Percentiles rank a stretch among this genome's conserved stretches.
Evolutionary conservation across 2,888 invertebrate genomes (phyloP).

Genomic region (Tetrapedia diversipes): DNA sequence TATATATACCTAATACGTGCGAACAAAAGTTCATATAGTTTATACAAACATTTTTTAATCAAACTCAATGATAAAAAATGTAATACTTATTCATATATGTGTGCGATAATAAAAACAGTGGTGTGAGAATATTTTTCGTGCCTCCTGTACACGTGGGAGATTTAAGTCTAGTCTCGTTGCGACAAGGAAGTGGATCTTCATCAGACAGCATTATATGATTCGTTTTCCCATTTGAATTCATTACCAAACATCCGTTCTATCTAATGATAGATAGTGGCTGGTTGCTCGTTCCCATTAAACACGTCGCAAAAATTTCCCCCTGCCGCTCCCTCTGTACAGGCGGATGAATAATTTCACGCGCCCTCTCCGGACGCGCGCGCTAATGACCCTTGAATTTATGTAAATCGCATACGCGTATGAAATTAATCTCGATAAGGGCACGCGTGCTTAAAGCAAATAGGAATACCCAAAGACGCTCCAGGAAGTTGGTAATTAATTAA

Average conservation of each 20-base stretch:
- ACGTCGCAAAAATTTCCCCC: neutral
- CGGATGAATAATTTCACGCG: slow-evolving; percentile 4
- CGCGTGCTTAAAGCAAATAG: slow-evolving; percentile 26
- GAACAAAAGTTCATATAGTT: too few relatives aligned
- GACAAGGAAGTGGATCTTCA: neutral
- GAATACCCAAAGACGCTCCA: slow-evolving; percentile 21
- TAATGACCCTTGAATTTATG: slow-evolving; percentile 43
- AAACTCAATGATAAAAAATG: too few relatives aligned
- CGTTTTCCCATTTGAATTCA: neutral
- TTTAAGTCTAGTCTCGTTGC: neutral
- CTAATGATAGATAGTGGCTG: neutral
- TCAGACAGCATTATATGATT: neutral
- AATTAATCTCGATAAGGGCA: slow-evolving; percentile 47
- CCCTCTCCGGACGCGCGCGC: neutral
- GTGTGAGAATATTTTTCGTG: too few relatives aligned
- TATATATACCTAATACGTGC: too few relatives aligned
- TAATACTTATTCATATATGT: too few relatives aligned
- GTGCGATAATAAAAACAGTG: too few relatives aligned
- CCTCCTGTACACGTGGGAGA: too few relatives aligned
- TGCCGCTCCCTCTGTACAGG: too few relatives aligned
- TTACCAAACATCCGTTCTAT: neutral
- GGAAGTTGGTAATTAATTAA: slow-evolving; percentile 62
- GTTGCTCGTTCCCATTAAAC: neutral
- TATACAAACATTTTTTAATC: too few relatives aligned
- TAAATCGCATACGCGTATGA: slow-evolving; percentile 37